Conservation (phyloP, 1,140 invertebrate genomes). For the Mamestra configurata region DNA sequence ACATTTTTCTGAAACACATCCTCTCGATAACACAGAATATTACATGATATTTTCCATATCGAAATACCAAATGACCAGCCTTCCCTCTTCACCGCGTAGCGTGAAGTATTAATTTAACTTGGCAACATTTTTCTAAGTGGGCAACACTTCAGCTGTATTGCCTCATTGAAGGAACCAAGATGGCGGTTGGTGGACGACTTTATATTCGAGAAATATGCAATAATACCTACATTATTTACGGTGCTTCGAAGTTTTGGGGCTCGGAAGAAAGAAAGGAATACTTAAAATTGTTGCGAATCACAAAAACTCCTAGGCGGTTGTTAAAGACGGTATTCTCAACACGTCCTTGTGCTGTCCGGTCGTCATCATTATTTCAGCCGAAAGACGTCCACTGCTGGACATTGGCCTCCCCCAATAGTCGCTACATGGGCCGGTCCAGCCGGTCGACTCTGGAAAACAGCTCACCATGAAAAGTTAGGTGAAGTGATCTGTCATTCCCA, state of each 20-base stretch:
- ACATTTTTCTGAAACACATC: background rate
- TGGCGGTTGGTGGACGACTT: slow-evolving; percentile 30
- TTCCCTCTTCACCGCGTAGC: slow-evolving; percentile 10
- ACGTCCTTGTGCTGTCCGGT: too few relatives aligned
- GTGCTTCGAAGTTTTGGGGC: slow-evolving; percentile 22
- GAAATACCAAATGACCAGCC: slow-evolving; percentile 41
- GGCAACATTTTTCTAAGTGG: slow-evolving; percentile 47
- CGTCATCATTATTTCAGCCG: too few relatives aligned
- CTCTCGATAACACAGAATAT: background rate
- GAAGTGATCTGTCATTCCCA: too few relatives aligned
- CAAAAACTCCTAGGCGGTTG: too few relatives aligned
- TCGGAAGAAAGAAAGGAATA: slow-evolving; percentile 7
- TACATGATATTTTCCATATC: slow-evolving; percentile 10
- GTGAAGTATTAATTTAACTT: slow-evolving; percentile 54
- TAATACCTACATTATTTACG: slow-evolving; percentile 51
- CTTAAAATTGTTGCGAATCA: background rate
- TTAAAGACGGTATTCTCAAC: too few relatives aligned
- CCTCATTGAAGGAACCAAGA: slow-evolving; percentile 48
- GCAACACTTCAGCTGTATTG: slow-evolving; percentile 50
- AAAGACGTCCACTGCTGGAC: too few relatives aligned
- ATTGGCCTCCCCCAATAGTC: too few relatives aligned
- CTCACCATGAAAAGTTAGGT: too few relatives aligned
- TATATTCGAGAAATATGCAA: slow-evolving; percentile 51
- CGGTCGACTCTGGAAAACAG: too few relatives aligned
- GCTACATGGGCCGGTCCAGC: too few relatives aligned